Percentiles rank a stretch among this genome's conserved stretches.
Conservation (phyloP, 2,113 vertebrate genomes). For the Candoia aspera region DNA sequence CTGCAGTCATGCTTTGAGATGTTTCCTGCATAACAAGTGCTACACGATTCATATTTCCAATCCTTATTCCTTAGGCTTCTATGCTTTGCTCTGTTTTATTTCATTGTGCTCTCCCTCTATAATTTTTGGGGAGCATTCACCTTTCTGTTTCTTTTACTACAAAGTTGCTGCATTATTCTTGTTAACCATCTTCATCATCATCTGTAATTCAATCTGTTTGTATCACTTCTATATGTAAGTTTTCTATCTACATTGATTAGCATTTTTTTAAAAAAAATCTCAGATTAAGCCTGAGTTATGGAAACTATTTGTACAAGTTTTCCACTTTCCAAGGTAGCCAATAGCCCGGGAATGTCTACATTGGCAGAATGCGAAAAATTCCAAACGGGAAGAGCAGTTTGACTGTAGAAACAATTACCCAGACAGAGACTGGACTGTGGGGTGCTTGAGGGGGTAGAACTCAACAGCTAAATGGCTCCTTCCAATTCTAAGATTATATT, state of each 20-base stretch:
- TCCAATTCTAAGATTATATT: background rate
- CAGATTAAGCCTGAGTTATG: background rate
- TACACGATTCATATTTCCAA: accelerated
- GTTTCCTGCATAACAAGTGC: background rate
- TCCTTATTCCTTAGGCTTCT: background rate
- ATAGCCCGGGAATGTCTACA: background rate
- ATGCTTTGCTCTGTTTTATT: background rate
- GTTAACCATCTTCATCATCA: background rate
- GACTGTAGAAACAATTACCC: background rate
- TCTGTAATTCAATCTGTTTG: background rate
- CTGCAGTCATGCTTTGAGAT: background rate
- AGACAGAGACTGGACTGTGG: too few species aligned
- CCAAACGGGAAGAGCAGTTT: too few species aligned
- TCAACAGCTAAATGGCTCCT: background rate
- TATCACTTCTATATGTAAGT: background rate
- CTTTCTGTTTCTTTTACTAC: background rate
- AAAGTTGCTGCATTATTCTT: background rate
- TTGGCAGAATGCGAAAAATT: background rate
- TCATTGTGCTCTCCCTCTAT: background rate
- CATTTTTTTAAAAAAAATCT: background rate
- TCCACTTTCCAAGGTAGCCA: background rate
- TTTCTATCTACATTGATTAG: background rate
- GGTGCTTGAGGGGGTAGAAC: too few species aligned
- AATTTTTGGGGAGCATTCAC: background rate
- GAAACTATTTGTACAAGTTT: background rate